Base-by-base conservation (phyloP, 1,140 invertebrate species). In the Sinonovacula constricta region DNA sequence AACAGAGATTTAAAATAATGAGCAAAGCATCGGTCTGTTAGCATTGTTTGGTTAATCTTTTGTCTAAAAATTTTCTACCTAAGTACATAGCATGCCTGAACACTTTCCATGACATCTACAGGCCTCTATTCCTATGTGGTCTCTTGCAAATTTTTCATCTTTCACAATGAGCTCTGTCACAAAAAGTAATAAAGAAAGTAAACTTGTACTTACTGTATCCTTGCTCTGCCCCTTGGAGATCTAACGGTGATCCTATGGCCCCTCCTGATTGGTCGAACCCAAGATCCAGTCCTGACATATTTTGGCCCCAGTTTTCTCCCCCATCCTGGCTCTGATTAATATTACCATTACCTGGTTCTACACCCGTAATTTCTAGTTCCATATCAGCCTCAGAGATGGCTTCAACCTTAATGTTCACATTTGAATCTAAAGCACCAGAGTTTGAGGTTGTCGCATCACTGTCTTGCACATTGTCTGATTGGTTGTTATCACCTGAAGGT, bases 141-240 rank as follows among this genome's bases (percentile, higher is more conserved):
- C n/a, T n/a, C n/a, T n/a, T n/a, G n/a, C n/a, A n/a, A n/a, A n/a
- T n/a, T n/a, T n/a, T n/a, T n/a, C n/a, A n/a, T n/a, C n/a, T n/a
- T n/a, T n/a, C n/a, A n/a, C n/a, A n/a, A n/a, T n/a, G n/a, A n/a
- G n/a, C n/a, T n/a, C n/a, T n/a, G n/a, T n/a, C n/a, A n/a, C n/a
- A n/a, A n/a, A n/a, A n/a, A n/a, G n/a, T n/a, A n/a, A n/a, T n/a
- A n/a, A 67, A 33, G 18, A 70, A 28, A 36, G 28, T 39, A 59
- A 34, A 39, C 18, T 3, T 39, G 31, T 45, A 75, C 70, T 74
- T 74, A 74, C 70, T 74, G 70, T 74, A 74, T 49, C 70, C 70
- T 24, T 49, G 45, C 10, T 60, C 4, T 22, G 36, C 39, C 18
- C 39, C 39, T 18, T 45, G 1, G 57, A 74, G 10, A 63, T 74